A percentile compares a stretch with the other conserved stretches of the same genome.
phyloP scores from a whole-genome alignment of 2,888 invertebrate species.

The Fragum fragum region DNA sequence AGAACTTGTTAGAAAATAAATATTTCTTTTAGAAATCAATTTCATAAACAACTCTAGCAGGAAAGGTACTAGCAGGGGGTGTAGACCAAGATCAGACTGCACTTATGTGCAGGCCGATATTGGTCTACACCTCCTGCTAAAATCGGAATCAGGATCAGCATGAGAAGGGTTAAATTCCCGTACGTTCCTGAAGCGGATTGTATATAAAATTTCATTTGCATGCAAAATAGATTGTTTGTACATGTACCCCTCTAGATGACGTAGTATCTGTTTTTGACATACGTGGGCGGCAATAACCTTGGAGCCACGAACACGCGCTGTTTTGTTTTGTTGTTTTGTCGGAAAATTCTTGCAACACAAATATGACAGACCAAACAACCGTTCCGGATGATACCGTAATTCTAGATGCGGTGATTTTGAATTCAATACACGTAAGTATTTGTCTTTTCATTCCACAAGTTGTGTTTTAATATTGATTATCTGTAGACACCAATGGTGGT shows the following conservation, averaged over 20 bases:
- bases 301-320: background rate
- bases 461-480: background rate
- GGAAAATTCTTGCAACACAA: background rate
- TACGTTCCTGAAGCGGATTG: no score
- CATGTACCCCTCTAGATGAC: background rate
- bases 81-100: no score
- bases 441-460: background rate
- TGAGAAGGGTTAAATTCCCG: no score
- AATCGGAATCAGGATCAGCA: no score
- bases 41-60: no score
- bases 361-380: background rate
- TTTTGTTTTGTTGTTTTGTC: background rate
- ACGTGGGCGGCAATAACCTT: background rate
- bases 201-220: background rate
- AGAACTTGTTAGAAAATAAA: no score
- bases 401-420: background rate
- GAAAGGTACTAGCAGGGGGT: no score
- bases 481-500: background rate
- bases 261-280: background rate
- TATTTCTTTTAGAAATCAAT: no score
- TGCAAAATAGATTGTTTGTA: background rate
- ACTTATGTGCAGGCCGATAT: no score
- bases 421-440: background rate
- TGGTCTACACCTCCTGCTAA: no score
- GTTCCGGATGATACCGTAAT: background rate